Evolutionary conservation across 2,888 invertebrate species (phyloP).

Genomic region (Phorcus lineatus): DNA sequence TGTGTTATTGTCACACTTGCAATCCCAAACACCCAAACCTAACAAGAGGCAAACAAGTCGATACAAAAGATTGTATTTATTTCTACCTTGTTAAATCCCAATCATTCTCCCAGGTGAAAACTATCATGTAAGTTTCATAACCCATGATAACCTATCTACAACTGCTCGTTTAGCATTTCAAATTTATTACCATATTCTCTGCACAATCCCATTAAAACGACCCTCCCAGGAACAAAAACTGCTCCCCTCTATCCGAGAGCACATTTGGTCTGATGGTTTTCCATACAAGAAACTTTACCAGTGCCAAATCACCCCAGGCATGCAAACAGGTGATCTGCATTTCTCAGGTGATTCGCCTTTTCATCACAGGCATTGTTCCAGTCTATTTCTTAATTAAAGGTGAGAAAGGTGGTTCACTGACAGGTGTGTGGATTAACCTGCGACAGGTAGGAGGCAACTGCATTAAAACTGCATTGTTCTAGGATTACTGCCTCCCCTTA

Average conservation of each 20-base stretch:
- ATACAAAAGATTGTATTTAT: no score
- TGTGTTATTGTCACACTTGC: no score
- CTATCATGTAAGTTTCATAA: neutral
- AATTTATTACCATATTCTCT: slow-evolving; percentile 13
- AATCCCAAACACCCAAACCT: no score
- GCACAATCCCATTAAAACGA: neutral
- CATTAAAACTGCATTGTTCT: neutral
- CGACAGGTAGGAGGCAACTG: neutral
- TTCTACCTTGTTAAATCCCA: no score
- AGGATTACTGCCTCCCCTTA: neutral
- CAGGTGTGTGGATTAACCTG: neutral
- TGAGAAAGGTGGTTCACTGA: neutral
- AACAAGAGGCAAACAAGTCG: no score
- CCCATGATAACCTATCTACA: neutral
- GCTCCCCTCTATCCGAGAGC: neutral
- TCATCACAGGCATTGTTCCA: slow-evolving; percentile 8
- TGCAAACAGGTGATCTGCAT: neutral
- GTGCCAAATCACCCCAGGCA: slow-evolving; percentile 1
- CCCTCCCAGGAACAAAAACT: neutral
- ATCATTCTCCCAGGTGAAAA: no score
- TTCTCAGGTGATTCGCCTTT: slow-evolving; percentile 1
- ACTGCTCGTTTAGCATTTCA: slow-evolving; percentile 12
- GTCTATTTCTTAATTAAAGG: slow-evolving; percentile 3
- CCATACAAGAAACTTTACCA: neutral
- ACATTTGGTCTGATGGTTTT: neutral